phyloP scores from a whole-genome alignment of 2,113 vertebrate genomes.

The Turnix velox region DNA sequence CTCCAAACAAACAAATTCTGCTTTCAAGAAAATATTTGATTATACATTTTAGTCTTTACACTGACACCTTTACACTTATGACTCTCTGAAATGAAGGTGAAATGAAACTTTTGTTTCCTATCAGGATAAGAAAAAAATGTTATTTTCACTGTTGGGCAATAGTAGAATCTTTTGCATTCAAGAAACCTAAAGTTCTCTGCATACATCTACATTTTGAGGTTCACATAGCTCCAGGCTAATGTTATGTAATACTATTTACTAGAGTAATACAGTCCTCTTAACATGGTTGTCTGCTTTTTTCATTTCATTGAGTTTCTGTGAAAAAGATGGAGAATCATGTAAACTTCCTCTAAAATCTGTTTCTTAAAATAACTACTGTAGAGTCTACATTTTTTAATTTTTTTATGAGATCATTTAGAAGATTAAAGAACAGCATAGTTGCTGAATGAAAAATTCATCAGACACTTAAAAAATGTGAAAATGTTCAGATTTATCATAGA shows the following conservation, averaged over 20 bases:
- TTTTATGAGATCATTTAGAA: neutral
- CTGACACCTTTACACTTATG: neutral
- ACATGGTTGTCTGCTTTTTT: constrained; percentile 15
- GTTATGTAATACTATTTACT: constrained; percentile 41
- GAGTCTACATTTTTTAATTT: neutral
- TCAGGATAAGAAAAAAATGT: neutral
- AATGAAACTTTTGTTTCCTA: neutral
- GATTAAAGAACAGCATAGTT: neutral
- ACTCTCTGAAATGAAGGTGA: neutral
- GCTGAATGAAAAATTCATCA: neutral
- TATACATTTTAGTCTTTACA: neutral
- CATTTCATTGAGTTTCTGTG: constrained; percentile 1
- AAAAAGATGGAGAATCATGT: neutral
- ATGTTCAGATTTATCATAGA: neutral
- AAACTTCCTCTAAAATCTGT: neutral
- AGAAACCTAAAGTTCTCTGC: neutral
- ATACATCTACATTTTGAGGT: constrained; percentile 7
- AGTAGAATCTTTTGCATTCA: neutral
- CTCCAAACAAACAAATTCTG: neutral
- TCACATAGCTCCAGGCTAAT: constrained; percentile 23
- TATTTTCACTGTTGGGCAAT: neutral
- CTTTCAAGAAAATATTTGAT: neutral
- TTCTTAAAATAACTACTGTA: neutral
- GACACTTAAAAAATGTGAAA: neutral
- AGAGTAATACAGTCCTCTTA: neutral